phyloP scores from a whole-genome alignment of 2,113 vertebrate genomes.

The Gila orcuttii region DNA sequence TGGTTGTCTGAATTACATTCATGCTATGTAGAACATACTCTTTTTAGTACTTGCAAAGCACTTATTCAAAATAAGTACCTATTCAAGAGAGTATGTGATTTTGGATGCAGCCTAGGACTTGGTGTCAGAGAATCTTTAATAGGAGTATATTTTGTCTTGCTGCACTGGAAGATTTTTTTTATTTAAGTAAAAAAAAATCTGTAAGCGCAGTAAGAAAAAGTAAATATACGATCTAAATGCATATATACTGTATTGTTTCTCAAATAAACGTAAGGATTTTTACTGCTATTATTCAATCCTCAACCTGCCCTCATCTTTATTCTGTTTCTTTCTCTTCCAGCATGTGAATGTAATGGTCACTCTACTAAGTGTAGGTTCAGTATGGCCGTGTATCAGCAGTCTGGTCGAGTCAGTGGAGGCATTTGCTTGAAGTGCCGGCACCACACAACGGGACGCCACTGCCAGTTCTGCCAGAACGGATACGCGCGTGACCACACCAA shows the following conservation, averaged over 20 bases:
- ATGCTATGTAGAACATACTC: too few species aligned
- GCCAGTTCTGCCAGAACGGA: slow-evolving; percentile 88
- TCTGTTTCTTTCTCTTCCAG: slow-evolving; percentile 62
- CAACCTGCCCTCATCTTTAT: neutral
- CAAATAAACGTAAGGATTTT: too few species aligned
- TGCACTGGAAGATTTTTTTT: neutral
- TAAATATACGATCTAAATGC: neutral
- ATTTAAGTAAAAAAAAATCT: neutral
- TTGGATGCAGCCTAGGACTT: too few species aligned
- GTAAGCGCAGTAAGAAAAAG: neutral
- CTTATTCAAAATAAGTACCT: too few species aligned
- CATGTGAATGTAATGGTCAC: slow-evolving; percentile 87
- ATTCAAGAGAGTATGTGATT: too few species aligned
- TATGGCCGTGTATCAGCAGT: slow-evolving; percentile 86
- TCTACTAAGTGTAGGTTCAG: slow-evolving; percentile 88
- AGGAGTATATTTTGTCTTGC: neutral
- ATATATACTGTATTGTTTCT: too few species aligned
- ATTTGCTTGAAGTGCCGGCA: slow-evolving; percentile 88
- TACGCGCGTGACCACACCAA: slow-evolving; percentile 83
- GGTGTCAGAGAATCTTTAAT: too few species aligned
- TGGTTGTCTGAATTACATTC: too few species aligned
- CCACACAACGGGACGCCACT: slow-evolving; percentile 86
- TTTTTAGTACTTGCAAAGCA: too few species aligned
- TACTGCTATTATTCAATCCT: neutral
- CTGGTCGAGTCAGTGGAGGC: slow-evolving; percentile 84